Base-by-base conservation (phyloP, 2,888 invertebrate species). In the Andrena chrysosceles region DNA sequence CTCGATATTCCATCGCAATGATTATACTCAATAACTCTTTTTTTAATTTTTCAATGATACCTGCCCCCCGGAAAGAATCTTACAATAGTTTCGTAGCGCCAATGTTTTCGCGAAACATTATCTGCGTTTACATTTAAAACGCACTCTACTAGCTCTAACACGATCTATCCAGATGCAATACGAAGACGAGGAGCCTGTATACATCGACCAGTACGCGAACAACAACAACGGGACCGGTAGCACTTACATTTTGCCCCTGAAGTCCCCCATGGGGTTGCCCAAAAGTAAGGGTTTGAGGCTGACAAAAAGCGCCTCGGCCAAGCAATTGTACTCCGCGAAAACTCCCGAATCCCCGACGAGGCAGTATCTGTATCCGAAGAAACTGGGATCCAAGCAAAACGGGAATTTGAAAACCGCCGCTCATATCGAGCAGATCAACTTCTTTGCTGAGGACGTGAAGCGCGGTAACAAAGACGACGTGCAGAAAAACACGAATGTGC, bases 171-270 rank as follows among this genome's bases (percentile, higher is more conserved):
- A 92, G 90, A 87, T 91, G 83, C 90, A 92, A 67, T 90, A 92
- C 66, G 92, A 92, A 54, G 79, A 89, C 6, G 85, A 86, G 6
- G 89, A 90, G 2, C 86, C 87, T 3, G 52, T 89, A 1, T 93
- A 86, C 75, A 67, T 91, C 3, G 85, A 87, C 6, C 71, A 85
- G 10, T 83, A 42, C 8, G 64, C 78, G 13, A 90, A 89, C 67
- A 92, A 91, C 69, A 91, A 89, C 33, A 90, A 87, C 62, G 80
- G 86, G 1, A 31, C 42, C 8, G 75, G n/a, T 2, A 73, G 67
- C 8, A 80, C 76, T 3, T 83, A 56, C 16, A 13, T 52, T 3
- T n/a, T 48, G 13, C 60, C 79, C 1, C 0, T 2, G n/a, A 48
- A 13, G 23, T 62, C 79, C 13, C 33, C 79, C 1, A 29, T 10